Percentiles rank a stretch among this genome's conserved stretches.
These are phyloP conservation scores for Hymenochirus boettgeri DNA, from an alignment of 2,113 vertebrate genomes.

Conservation along the genomic window DNA sequence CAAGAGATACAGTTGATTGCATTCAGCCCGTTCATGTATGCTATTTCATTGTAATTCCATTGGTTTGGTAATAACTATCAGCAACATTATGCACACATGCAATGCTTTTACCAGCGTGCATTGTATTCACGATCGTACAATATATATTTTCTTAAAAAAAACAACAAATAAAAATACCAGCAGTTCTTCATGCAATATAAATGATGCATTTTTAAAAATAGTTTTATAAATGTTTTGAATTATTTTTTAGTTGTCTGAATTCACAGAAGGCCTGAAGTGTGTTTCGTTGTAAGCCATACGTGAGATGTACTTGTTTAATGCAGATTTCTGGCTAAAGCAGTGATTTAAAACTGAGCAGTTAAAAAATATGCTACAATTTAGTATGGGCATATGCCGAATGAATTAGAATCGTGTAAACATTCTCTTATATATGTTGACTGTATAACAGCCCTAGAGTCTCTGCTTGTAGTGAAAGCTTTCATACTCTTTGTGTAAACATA, in stretches of 20 bases:
- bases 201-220: constrained; percentile 86
- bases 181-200: constrained; percentile 79
- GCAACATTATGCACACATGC: constrained; percentile 51
- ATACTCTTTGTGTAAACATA: constrained; percentile 70
- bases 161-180: constrained; percentile 67
- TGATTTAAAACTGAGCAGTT: constrained; percentile 53
- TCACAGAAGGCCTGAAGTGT: constrained; percentile 65
- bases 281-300: constrained; percentile 65
- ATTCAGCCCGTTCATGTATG: constrained; percentile 19
- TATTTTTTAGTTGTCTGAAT: constrained; percentile 64
- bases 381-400: constrained; percentile 60
- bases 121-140: constrained; percentile 82
- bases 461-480: constrained; percentile 69
- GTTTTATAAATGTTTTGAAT: constrained; percentile 66
- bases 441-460: constrained; percentile 63
- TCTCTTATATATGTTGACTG: constrained; percentile 60
- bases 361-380: too few species aligned
- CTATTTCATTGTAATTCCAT: constrained; percentile 50
- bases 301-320: constrained; percentile 59
- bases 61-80: constrained; percentile 53
- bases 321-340: constrained; percentile 63
- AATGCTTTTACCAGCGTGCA: constrained; percentile 69
- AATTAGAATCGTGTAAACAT: constrained; percentile 63
- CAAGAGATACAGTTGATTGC: neutral
- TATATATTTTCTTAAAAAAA: constrained; percentile 78